Evolutionary conservation across 1,140 invertebrate species (phyloP), one percentile per base, ranked within the genome.

Genomic region (Apis dorsata): DNA sequence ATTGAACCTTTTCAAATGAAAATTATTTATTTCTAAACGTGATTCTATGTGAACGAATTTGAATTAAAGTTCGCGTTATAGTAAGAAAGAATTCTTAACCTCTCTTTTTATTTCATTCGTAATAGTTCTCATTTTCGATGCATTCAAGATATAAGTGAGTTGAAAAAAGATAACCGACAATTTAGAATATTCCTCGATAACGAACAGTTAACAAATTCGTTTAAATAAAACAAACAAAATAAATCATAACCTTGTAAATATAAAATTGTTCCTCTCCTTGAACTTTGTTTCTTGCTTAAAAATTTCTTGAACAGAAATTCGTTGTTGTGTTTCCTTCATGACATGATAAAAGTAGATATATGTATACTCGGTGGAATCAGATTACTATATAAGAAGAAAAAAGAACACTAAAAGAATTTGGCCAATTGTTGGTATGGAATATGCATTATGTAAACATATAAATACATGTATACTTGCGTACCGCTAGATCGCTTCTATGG

Each of bases 331-430:
- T 8, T 77, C 44, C n/a, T 60, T 49, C 51, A 34, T 34, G 55
- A 24, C 78, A 75, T 34, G 28, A 82, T 55, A 79, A 74, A 79
- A 81, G 53, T 34, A 34, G 34, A 34, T 34, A 34, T 34, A 34
- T 60, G 63, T 51, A 24, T 24, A 81, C 24, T 72, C 17, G 17
- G 11, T 79, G 24, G 8, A 87, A 76, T 77, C 59, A 62, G 75
- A 68, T 85, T 75, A 62, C 28, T 68, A 44, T 74, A 79, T 53
- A 62, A 34, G 3, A 34, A 34, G 60, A 60, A 51, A 55, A 69
- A 79, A 85, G 65, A 83, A 85, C 34, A 44, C 34, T 76, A 63
- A 17, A n/a, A 55, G 65, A 49, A 78, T 66, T 79, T 65, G 51
- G 24, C 24, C 44, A 60, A 69, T 86, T 85, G 74, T 81, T 69